Evolutionary conservation across 2,113 vertebrate species (phyloP).

Genomic region (Pyxicephalus adspersus): DNA sequence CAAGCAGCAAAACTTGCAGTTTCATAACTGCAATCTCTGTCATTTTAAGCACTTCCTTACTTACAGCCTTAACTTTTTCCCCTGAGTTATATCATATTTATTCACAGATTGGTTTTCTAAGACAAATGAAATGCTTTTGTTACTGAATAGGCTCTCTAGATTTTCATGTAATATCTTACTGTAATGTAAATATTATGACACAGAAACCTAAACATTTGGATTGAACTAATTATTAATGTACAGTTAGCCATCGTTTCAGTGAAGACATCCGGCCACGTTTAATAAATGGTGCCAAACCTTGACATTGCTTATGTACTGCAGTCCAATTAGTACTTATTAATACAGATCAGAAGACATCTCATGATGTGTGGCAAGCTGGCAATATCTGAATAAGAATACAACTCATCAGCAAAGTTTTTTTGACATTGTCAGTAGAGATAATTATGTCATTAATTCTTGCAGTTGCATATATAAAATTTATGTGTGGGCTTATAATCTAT

Average conservation of each 20-base stretch:
- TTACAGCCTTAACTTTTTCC: not conserved
- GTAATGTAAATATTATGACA: slow-evolving; percentile 48
- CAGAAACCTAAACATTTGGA: slow-evolving; percentile 42
- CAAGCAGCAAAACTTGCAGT: too few relatives aligned
- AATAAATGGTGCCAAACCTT: slow-evolving; percentile 37
- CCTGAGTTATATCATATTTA: not conserved
- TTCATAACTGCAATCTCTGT: too few relatives aligned
- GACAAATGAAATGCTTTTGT: slow-evolving; percentile 23
- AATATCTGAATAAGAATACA: slow-evolving; percentile 5
- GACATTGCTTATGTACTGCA: slow-evolving; percentile 16
- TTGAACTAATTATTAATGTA: slow-evolving; percentile 44
- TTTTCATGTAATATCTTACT: slow-evolving; percentile 40
- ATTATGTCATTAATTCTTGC: slow-evolving; percentile 39
- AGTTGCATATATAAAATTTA: slow-evolving; percentile 41
- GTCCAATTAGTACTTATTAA: slow-evolving; percentile 38
- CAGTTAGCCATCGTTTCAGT: slow-evolving; percentile 21
- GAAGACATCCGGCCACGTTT: slow-evolving; percentile 29
- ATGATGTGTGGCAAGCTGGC: not conserved
- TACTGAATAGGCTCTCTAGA: slow-evolving; percentile 38
- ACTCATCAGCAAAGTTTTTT: not conserved
- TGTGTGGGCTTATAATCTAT: slow-evolving; percentile 49
- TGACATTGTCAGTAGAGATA: slow-evolving; percentile 27
- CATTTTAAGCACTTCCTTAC: too few relatives aligned
- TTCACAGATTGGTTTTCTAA: slow-evolving; percentile 16
- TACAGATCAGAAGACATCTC: slow-evolving; percentile 1